These are phyloP conservation scores for Kryptolebias marmoratus DNA, from an alignment of 2,113 vertebrate genomes.

Conservation along the genomic window DNA sequence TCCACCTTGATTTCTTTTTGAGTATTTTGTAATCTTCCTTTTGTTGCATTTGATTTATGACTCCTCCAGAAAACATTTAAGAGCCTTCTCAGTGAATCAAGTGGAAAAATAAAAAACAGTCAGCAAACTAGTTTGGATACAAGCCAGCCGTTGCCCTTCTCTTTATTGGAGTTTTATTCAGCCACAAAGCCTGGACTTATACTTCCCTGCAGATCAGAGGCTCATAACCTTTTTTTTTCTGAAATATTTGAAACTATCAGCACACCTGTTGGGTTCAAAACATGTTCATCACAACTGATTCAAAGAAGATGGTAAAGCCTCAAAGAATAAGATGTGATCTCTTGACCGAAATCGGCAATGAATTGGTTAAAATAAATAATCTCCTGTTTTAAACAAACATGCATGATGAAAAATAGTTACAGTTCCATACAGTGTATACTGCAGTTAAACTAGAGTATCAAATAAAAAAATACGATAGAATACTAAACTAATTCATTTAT, in stretches of 20 bases:
- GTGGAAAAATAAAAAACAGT: slow-evolving; percentile 35
- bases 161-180: not conserved
- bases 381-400: too few relatives aligned
- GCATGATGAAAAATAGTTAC: too few relatives aligned
- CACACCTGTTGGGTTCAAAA: not conserved
- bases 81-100: slow-evolving; percentile 49
- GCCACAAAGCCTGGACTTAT: not conserved
- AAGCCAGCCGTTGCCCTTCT: slow-evolving; percentile 10
- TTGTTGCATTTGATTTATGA: slow-evolving; percentile 47
- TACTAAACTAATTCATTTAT: too few relatives aligned
- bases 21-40: slow-evolving; percentile 26
- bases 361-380: too few relatives aligned
- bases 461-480: too few relatives aligned
- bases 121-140: slow-evolving; percentile 28
- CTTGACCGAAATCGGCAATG: too few relatives aligned
- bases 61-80: slow-evolving; percentile 25
- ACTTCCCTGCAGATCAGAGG: not conserved
- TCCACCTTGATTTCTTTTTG: slow-evolving; percentile 23
- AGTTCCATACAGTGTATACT: too few relatives aligned
- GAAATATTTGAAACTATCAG: not conserved
- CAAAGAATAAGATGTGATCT: too few relatives aligned
- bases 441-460: too few relatives aligned
- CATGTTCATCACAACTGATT: not conserved
- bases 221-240: not conserved
- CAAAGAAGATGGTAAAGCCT: not conserved